Evolutionary conservation across 2,113 vertebrate species (phyloP), one percentile per base, ranked within the genome.

Genomic region (Anguilla rostrata): DNA sequence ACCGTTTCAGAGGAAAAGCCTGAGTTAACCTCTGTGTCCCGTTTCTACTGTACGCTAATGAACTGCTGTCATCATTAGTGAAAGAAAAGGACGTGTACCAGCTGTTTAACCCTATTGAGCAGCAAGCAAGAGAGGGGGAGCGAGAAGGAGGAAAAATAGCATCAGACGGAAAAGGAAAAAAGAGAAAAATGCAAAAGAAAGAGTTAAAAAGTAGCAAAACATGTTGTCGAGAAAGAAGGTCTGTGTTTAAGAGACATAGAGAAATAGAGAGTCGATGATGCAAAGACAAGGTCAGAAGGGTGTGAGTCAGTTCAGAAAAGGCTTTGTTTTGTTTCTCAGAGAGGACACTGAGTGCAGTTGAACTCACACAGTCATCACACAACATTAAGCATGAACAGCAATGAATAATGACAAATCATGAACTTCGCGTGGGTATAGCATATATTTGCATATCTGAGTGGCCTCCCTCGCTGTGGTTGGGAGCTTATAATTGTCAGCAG

Each of bases 11-110:
- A 87, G 83, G 78, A 78, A 84, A 80, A 63, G 83, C 89, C 80
- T 83, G 82, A 88, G 84, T 85, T 88, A 86, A 80, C 83, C 89
- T 75, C 84, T 89, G 87, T 87, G 85, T 41, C 20, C 81, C 84
- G 63, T 83, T 46, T 89, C 86, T 86, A 91, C 91, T 89, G 91
- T 87, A 87, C 78, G 66, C 85, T 90, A 90, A 92, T 91, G 82
- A 91, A 92, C 34, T 89, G 88, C 85, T 92, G 90, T 90, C 89
- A 89, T 87, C 85, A 86, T 91, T 91, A 90, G 63, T 81, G 86
- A 49, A 87, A 83, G 66, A 86, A 85, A 43, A 53, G 88, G 87
- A 84, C 43, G 83, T 15, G 15, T 78, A 86, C 41, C 87, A 83
- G 78, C 81, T 83, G 16, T 81, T 92, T 89, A 88, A 90, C 85